A percentile compares a stretch with the other conserved stretches of the same genome.
Conservation (phyloP, 1,140 invertebrate species). For the Panonychus citri region DNA sequence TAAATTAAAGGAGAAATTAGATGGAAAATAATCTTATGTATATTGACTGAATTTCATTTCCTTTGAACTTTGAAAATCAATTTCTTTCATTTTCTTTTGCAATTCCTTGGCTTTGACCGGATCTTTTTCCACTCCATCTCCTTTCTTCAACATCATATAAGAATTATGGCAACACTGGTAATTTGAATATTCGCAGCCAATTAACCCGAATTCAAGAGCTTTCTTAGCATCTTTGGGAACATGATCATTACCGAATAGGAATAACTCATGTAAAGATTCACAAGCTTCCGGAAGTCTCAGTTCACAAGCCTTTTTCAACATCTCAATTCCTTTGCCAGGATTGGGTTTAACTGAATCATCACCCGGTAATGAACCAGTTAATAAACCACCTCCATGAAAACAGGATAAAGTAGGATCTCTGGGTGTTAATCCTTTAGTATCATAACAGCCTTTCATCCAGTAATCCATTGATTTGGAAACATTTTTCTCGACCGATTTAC, state of each 20-base stretch:
- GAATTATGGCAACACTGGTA: not conserved
- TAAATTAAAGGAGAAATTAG: too few species aligned
- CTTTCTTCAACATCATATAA: not conserved
- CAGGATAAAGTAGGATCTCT: constrained; percentile 39
- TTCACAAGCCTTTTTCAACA: constrained; percentile 43
- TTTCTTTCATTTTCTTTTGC: not conserved
- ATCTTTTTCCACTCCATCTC: not conserved
- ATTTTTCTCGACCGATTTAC: not conserved
- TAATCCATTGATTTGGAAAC: constrained; percentile 4
- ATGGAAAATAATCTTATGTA: too few species aligned
- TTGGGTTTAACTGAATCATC: constrained; percentile 15
- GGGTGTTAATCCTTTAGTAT: constrained; percentile 47
- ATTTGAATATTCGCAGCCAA: constrained; percentile 38
- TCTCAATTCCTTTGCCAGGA: constrained; percentile 30
- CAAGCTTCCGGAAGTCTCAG: constrained; percentile 22
- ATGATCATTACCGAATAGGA: constrained; percentile 22
- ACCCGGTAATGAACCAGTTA: constrained; percentile 30
- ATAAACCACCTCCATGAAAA: constrained; percentile 43
- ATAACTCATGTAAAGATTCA: constrained; percentile 49
- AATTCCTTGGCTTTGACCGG: not conserved
- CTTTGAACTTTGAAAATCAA: not conserved
- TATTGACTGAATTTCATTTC: too few species aligned
- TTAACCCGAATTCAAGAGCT: constrained; percentile 45
- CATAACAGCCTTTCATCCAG: constrained; percentile 36
- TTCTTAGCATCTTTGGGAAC: constrained; percentile 44